Base-by-base conservation (phyloP, 2,888 invertebrate species). In the Ellobium chinense region DNA sequence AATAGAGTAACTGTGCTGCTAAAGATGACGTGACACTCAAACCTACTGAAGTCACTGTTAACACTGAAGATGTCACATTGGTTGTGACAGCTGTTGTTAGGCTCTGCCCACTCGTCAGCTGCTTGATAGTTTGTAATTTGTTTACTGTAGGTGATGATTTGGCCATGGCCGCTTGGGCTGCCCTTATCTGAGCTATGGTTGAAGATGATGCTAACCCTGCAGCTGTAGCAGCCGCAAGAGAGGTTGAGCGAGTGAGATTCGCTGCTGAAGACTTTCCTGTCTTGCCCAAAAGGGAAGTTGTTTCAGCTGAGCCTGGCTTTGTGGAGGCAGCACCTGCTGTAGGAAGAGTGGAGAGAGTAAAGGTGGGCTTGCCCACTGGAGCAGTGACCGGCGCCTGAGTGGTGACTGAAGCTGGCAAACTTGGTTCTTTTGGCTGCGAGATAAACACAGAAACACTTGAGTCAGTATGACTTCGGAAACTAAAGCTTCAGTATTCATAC, bases 1-100 rank as follows among this genome's bases (percentile, higher is more conserved):
- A 75, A 34, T 80, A 80, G n/a, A 80, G 29, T 7, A 80, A 58
- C 63, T 80, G 80, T 62, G 80, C 80, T 54, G 80, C 80, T 56
- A 80, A 39, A 2, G 80, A 80, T 9, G 80, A 80, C 0, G 56
- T 75, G 24, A 74, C 60, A 46, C 62, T 75, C 37, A 80, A 37
- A 4, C 80, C 80, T 1, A 80, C 75, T 34, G 80, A 80, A 1
- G 80, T 75, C 36, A 80, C 80, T 54, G 80, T 80, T 31, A 80
- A 39, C n/a, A 80, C 68, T 24, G 80, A 75, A 14, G 80, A 58
- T 27, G 75, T 75, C 14, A 29, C 63, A 27, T 31, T 63, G 24
- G 76, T 65, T 46, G 78, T 72, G 1, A 29, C 34, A 54, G 78
- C 46, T 34, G 70, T n/a, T 4, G 31, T 78, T 34, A 76, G 56